phyloP scores from a whole-genome alignment of 2,888 invertebrate genomes.

The Eretmocerus hayati region DNA sequence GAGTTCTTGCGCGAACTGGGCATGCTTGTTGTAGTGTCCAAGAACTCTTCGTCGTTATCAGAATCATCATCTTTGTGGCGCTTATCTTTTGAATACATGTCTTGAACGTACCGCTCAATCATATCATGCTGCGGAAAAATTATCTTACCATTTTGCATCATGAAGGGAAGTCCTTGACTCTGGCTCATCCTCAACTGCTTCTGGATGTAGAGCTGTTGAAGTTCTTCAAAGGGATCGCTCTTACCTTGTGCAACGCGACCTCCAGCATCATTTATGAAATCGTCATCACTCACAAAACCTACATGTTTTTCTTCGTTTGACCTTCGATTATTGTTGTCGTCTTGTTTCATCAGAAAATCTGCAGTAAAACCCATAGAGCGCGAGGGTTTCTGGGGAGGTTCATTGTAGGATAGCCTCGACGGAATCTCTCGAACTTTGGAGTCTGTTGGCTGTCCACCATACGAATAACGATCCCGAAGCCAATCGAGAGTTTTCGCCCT shows the following conservation, averaged over 20 bases:
- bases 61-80: constrained; percentile 33
- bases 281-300: constrained; percentile 20
- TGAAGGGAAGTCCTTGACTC: constrained; percentile 23
- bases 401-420: constrained; percentile 20
- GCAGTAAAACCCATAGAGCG: constrained; percentile 16
- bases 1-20: constrained; percentile 31
- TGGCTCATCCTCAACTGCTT: constrained; percentile 21
- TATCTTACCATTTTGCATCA: constrained; percentile 27
- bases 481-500: constrained; percentile 32
- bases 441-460: constrained; percentile 17
- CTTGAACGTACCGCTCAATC: constrained; percentile 37
- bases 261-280: constrained; percentile 1
- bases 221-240: constrained; percentile 26
- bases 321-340: constrained; percentile 6
- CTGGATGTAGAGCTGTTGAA: constrained; percentile 25
- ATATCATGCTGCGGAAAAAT: constrained; percentile 32
- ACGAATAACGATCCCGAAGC: constrained; percentile 34
- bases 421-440: constrained; percentile 10
- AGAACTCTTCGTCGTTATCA: constrained; percentile 41
- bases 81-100: constrained; percentile 21
- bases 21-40: constrained; percentile 41
- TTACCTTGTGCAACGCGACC: too few species aligned
- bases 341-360: constrained; percentile 8
- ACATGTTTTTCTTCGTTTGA: constrained; percentile 21
- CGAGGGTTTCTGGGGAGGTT: constrained; percentile 5